Percentiles rank a stretch among this genome's conserved stretches.
These are phyloP conservation scores for Cryptops parisi DNA, from an alignment of 2,888 invertebrate species.

Conservation along the genomic window DNA sequence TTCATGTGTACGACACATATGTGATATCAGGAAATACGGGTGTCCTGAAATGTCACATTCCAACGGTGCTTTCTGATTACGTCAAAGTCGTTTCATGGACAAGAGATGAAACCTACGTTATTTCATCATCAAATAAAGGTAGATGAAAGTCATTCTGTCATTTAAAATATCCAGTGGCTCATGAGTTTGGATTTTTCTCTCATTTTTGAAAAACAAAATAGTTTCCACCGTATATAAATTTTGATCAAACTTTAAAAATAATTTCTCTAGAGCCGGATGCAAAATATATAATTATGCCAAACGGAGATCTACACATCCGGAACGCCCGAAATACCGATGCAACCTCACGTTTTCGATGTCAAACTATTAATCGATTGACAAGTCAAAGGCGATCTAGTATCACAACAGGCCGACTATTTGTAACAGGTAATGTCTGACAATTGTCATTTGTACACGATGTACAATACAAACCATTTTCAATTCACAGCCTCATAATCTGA, in stretches of 20 bases:
- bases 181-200: no score
- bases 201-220: no score
- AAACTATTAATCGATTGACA: slow-evolving; percentile 17
- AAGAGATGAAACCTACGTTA: slow-evolving; percentile 10
- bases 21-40: slow-evolving; percentile 13
- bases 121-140: slow-evolving; percentile 6
- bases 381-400: slow-evolving; percentile 16
- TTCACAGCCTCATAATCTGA: no score
- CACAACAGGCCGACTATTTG: slow-evolving; percentile 16
- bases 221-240: no score
- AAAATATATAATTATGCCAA: slow-evolving; percentile 16
- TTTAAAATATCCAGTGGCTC: no score
- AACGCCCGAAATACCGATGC: slow-evolving; percentile 15
- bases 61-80: slow-evolving; percentile 11
- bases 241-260: not conserved
- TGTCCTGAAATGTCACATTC: slow-evolving; percentile 14
- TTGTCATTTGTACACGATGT: no score
- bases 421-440: slow-evolving; percentile 18
- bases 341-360: slow-evolving; percentile 17
- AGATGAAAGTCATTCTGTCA: slow-evolving; percentile 4
- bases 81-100: slow-evolving; percentile 13
- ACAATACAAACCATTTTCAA: no score
- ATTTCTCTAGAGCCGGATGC: slow-evolving; percentile 12
- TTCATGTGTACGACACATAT: slow-evolving; percentile 15
- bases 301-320: slow-evolving; percentile 18